A percentile compares a stretch with the other conserved stretches of the same genome.
Evolutionary conservation across 2,797 vertebrate species (phyloP).

Genomic region (Neosilurus hyrtlii): DNA sequence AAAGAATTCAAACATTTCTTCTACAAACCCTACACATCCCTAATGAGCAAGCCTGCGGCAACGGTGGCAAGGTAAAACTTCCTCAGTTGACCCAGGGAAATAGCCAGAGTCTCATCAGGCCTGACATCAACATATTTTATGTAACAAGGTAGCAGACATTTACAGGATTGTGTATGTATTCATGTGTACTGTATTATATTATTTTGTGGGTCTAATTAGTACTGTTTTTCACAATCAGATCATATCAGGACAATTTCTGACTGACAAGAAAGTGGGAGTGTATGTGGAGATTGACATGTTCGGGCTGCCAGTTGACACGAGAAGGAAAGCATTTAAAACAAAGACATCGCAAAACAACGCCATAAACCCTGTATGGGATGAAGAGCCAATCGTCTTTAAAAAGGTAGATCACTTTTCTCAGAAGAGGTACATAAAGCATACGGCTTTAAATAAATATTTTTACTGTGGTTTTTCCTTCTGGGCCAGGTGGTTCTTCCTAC

Average conservation of each 20-base stretch:
- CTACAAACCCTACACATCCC: too few species aligned
- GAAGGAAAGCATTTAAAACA: slow-evolving; percentile 84
- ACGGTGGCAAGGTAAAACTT: too few species aligned
- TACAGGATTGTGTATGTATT: not conserved
- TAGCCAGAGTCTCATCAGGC: too few species aligned
- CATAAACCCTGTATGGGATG: slow-evolving; percentile 87
- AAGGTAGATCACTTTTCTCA: slow-evolving; percentile 68
- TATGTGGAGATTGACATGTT: slow-evolving; percentile 90
- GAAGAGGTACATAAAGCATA: too few species aligned
- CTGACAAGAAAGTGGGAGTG: slow-evolving; percentile 86
- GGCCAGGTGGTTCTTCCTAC: slow-evolving; percentile 82
- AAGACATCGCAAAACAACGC: slow-evolving; percentile 87
- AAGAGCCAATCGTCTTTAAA: slow-evolving; percentile 86
- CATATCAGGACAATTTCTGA: slow-evolving; percentile 88
- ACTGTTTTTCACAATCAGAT: slow-evolving; percentile 67
- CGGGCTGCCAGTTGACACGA: slow-evolving; percentile 85
- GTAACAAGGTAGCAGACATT: not conserved
- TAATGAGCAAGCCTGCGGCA: too few species aligned
- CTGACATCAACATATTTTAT: not conserved
- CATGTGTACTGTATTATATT: not conserved
- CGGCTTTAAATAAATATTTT: not conserved
- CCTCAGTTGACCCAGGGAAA: too few species aligned
- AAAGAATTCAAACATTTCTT: too few species aligned
- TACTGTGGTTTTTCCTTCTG: not conserved
- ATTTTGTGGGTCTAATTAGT: not conserved